Evolutionary conservation across 64 coral and sea anemone genomes (phyloP), one percentile per base, ranked within the genome.

Genomic region (Porites australiensis): DNA sequence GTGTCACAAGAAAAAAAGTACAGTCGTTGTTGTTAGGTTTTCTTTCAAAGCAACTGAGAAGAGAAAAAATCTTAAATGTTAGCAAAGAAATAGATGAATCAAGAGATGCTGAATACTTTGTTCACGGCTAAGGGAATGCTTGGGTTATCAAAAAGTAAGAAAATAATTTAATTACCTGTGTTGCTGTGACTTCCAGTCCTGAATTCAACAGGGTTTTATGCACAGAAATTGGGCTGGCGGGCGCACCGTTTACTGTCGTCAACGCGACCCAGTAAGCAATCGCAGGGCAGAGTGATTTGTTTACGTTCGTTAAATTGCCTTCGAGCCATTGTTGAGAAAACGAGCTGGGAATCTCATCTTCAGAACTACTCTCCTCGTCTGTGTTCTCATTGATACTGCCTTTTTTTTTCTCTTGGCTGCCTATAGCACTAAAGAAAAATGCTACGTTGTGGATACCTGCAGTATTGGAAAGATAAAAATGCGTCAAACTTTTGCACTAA

Each of bases 281-380:
- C 44, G 82, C 82, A 67, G 82, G 82, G 22, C 49, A 88, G 50
- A 86, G 82, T 22, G 69, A 53, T 87, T 69, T 69, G 65, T 69
- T 69, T 5, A 69, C 18, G n/a, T 0, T 55, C 53, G 53, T 55
- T 55, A 55, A 2, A 5, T 55, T 55, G 5, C 53, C 53, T 5
- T 55, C 53, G 11, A 55, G 53, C 53, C 53, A 55, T 55, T 55
- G 53, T 55, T 55, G 53, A 5, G 53, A 7, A 7, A 5, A 7
- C 5, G 5, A 55, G 5, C 53, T 55, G 53, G 53, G 53, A 5
- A 55, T 11, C 11, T 55, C 53, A 11, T 55, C 53, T 7, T 11
- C 11, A 7, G 53, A 59, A 58, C 19, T 23, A 11, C 6, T 55
- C 10, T 55, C 53, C 6, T 55, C 53, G 53, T 55, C 53, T 4